These are phyloP conservation scores for Leucophenga montana DNA, from an alignment of 2,888 invertebrate species.

Conservation along the genomic window DNA sequence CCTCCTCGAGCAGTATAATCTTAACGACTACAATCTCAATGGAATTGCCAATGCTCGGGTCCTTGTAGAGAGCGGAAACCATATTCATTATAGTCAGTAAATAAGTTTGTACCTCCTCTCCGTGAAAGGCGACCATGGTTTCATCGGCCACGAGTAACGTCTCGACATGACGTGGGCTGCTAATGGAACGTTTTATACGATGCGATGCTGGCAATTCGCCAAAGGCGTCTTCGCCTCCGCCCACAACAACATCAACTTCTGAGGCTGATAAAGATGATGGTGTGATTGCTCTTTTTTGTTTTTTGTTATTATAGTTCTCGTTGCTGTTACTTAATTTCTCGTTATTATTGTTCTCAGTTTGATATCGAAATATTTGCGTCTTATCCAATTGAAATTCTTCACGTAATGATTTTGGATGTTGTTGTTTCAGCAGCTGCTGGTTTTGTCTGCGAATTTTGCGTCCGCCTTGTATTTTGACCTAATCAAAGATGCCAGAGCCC, in stretches of 20 bases:
- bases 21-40: slow-evolving; percentile 92
- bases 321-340: slow-evolving; percentile 42
- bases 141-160: slow-evolving; percentile 90
- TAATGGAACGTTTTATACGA: slow-evolving; percentile 78
- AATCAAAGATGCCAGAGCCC: slow-evolving; percentile 36
- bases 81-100: slow-evolving; percentile 94
- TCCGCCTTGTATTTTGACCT: slow-evolving; percentile 73
- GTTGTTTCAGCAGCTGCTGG: slow-evolving; percentile 27
- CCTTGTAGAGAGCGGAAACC: slow-evolving; percentile 89
- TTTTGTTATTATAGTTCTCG: slow-evolving; percentile 25
- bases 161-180: slow-evolving; percentile 86
- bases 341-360: slow-evolving; percentile 47
- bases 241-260: slow-evolving; percentile 43
- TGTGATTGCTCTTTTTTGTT: slow-evolving; percentile 1
- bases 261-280: slow-evolving; percentile 46
- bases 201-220: slow-evolving; percentile 39
- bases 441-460: slow-evolving; percentile 68
- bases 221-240: slow-evolving; percentile 5
- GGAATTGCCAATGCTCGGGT: slow-evolving; percentile 91
- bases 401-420: not conserved
- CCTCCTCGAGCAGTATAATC: slow-evolving; percentile 81
- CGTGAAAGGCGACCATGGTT: slow-evolving; percentile 89
- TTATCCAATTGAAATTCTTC: slow-evolving; percentile 24
- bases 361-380: slow-evolving; percentile 11
- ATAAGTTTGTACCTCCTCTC: slow-evolving; percentile 86